Evolutionary conservation across 2,113 vertebrate genomes (phyloP).

Genomic region (Nesospiza acunhae): DNA sequence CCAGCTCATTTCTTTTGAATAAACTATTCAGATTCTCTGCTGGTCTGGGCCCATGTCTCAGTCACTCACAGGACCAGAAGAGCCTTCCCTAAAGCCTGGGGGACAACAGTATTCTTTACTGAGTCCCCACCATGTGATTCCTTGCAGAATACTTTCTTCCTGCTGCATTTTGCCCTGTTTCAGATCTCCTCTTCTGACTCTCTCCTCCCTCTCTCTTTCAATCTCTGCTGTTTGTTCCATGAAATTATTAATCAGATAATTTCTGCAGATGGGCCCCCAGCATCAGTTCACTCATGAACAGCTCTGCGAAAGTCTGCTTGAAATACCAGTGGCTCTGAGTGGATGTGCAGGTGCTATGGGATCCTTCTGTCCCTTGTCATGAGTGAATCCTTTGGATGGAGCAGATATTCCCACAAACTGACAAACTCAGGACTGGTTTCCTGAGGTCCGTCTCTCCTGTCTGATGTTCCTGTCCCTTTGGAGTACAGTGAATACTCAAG

Average conservation of each 20-base stretch:
- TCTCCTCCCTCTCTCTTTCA: background rate
- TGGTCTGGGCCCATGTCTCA: fast-evolving
- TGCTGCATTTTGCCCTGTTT: background rate
- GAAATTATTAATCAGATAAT: background rate
- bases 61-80: background rate
- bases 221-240: background rate
- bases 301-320: background rate
- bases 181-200: background rate
- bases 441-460: background rate
- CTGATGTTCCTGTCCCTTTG: background rate
- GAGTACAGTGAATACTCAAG: background rate
- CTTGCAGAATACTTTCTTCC: background rate
- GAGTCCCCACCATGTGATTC: background rate
- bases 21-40: background rate
- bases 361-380: background rate
- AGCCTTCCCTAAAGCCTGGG: background rate
- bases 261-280: background rate
- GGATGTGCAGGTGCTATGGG: background rate
- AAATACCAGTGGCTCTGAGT: background rate
- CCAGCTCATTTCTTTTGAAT: background rate
- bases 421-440: background rate
- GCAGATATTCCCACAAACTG: background rate
- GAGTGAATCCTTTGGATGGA: background rate
- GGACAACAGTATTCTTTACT: background rate
- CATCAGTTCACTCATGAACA: background rate